Percentiles rank a stretch among this genome's conserved stretches.
phyloP scores from a whole-genome alignment of 2,113 vertebrate genomes.

The Passer domesticus region DNA sequence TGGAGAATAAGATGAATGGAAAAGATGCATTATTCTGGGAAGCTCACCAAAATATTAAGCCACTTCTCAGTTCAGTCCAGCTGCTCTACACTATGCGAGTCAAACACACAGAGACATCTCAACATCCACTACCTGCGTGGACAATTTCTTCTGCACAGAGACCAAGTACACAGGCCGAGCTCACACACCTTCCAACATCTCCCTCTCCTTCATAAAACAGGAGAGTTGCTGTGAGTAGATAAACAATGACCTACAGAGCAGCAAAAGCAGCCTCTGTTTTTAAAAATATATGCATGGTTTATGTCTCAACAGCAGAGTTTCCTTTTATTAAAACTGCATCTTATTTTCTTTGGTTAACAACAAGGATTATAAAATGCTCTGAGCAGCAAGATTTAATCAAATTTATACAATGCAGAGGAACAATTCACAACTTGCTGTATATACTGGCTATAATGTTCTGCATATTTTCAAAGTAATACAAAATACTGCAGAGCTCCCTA shows the following conservation, averaged over 20 bases:
- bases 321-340: not conserved
- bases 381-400: conserved; percentile 27
- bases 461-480: not conserved
- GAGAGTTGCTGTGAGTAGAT: not conserved
- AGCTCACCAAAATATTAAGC: not conserved
- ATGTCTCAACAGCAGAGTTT: not conserved
- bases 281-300: not conserved
- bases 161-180: not conserved
- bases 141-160: not conserved
- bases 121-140: not conserved
- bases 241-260: not conserved
- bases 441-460: not conserved
- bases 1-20: not conserved
- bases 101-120: not conserved
- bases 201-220: not conserved
- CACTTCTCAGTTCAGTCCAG: not conserved
- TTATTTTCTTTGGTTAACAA: conserved; percentile 15
- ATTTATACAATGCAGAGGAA: not conserved
- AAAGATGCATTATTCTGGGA: not conserved
- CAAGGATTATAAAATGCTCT: not conserved
- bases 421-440: not conserved
- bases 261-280: not conserved
- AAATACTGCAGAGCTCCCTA: not conserved
- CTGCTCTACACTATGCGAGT: not conserved
- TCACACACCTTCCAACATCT: not conserved